Base-by-base conservation (phyloP, 37 sponge, comb jelly and placozoan genomes). In the Aplysina aerophoba region DNA sequence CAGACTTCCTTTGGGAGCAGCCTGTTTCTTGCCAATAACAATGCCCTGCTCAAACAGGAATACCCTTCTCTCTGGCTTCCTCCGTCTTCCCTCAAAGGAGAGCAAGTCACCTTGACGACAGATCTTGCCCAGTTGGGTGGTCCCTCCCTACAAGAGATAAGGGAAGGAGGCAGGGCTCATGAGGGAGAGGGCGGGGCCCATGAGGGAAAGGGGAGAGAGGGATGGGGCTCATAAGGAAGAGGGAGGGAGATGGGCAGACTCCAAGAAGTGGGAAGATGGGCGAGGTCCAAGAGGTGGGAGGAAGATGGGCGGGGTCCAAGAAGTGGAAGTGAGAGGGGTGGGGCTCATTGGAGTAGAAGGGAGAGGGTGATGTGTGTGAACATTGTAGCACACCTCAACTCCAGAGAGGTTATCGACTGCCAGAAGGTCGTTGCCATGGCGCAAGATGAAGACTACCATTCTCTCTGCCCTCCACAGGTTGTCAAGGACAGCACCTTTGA, bases 351-450 rank as follows among this genome's bases (percentile, higher is more conserved):
- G n/a, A 8, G 50, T 44, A 8, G 50, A 44, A 44, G 50, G 50
- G 50, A 8, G 50, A 44, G 50, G 50, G 8, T 44, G 50, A 8
- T n/a, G 50, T 11, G 50, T 3, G 50, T 11, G 50, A 44, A 8
- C 3, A 8, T 19, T 57, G 27, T 20, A 39, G 25, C 79, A 36
- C 63, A 94, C 95, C 55, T 90, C 86, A 54, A 80, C 90, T 44
- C 93, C 93, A 85, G 41, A 85, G 20, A 95, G 84, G 31, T 69
- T 77, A 36, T 95, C 96, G 31, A 95, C 81, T 31, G 96, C 96
- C 13, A 95, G 82, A n/a, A 95, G 68, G 81, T 95, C 93, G 80
- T 95, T 92, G 61, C 96, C 96, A 92, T 95, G 96, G 28, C 93
- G 93, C 0, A 95, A 88, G 38, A 93, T 88, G 73, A 92, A 95